phyloP scores from a whole-genome alignment of 1,140 invertebrate genomes.

The Bombus waltoni region DNA sequence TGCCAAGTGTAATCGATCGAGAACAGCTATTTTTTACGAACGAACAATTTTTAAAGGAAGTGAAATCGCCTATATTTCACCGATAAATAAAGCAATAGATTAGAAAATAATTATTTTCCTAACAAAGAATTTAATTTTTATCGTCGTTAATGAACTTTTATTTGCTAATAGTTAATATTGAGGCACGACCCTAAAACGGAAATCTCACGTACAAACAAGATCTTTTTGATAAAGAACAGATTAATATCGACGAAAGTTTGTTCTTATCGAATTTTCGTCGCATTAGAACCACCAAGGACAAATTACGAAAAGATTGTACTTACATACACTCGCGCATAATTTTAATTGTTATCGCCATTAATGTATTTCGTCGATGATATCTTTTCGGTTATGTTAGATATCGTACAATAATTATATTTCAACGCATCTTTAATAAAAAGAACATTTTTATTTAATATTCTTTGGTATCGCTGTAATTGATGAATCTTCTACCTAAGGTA shows the following conservation, averaged over 20 bases:
- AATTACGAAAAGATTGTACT: slow-evolving; percentile 14
- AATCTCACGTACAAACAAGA: not conserved
- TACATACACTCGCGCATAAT: not conserved
- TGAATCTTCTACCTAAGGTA: not conserved
- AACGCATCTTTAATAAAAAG: slow-evolving; percentile 32
- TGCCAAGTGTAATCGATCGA: not conserved
- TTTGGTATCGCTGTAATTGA: not conserved
- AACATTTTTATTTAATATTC: slow-evolving; percentile 53
- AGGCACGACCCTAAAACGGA: slow-evolving; percentile 12
- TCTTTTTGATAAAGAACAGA: not conserved
- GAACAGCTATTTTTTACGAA: not conserved
- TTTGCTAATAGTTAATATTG: too few species aligned
- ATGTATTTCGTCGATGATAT: not conserved
- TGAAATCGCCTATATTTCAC: not conserved
- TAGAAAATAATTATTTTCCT: not conserved
- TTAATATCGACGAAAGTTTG: not conserved
- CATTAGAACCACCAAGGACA: not conserved
- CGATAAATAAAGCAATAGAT: not conserved
- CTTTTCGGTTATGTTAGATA: not conserved
- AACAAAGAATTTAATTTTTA: not conserved
- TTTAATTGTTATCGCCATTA: not conserved
- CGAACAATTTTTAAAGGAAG: not conserved
- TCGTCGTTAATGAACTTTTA: too few species aligned
- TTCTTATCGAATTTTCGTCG: not conserved
- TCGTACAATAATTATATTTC: slow-evolving; percentile 17